These are phyloP conservation scores for Connochaetes taurinus DNA, from an alignment of 2,113 vertebrate genomes.

Conservation along the genomic window DNA sequence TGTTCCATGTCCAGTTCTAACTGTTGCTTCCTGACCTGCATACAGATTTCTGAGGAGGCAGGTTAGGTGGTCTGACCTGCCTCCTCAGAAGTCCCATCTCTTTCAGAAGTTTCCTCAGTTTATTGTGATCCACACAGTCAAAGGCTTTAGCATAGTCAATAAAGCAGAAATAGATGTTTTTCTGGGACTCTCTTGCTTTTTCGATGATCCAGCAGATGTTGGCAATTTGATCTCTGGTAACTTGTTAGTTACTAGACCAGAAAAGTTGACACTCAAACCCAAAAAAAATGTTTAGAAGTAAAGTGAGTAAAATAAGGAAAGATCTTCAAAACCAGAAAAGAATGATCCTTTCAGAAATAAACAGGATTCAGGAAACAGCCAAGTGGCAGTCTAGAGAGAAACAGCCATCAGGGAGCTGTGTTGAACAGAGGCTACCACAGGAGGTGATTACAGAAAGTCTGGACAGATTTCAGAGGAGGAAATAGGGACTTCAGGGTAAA, in stretches of 20 bases:
- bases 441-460: neutral
- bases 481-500: neutral
- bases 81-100: neutral
- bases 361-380: neutral
- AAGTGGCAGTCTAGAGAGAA: neutral
- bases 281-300: neutral
- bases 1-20: neutral
- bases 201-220: fast-evolving
- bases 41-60: neutral
- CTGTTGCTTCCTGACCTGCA: neutral
- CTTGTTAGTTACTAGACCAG: neutral
- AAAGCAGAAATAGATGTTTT: neutral
- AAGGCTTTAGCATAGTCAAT: neutral
- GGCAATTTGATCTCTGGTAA: neutral
- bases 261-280: neutral
- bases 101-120: neutral
- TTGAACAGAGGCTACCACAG: neutral
- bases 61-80: neutral
- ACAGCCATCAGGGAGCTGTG: neutral
- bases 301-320: neutral
- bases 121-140: neutral
- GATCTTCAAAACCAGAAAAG: neutral
- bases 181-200: neutral
- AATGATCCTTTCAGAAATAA: neutral
- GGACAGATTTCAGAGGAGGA: neutral